Evolutionary conservation across 1,140 invertebrate genomes (phyloP).

Genomic region (Drosophila tristis): DNA sequence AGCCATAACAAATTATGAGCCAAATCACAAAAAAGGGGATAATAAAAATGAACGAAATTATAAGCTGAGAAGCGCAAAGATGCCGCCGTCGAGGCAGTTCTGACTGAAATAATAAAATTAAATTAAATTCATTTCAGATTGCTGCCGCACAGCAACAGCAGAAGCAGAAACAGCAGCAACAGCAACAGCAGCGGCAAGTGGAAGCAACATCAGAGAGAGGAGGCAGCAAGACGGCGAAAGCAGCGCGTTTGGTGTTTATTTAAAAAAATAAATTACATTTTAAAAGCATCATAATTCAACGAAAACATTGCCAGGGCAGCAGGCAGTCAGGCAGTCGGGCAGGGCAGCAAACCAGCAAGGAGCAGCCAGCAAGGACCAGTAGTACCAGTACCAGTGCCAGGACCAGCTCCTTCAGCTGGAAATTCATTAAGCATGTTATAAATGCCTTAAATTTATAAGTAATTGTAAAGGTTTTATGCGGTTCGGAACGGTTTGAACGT

Average conservation of each 20-base stretch:
- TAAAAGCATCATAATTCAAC: constrained; percentile 82
- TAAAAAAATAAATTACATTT: constrained; percentile 81
- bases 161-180: not conserved
- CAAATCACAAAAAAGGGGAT: constrained; percentile 43
- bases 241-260: constrained; percentile 67
- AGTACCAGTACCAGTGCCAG: constrained; percentile 25
- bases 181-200: constrained; percentile 1
- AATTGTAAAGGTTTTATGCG: constrained; percentile 80
- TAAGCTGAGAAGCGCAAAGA: constrained; percentile 53
- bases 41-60: constrained; percentile 68
- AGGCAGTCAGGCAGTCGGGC: constrained; percentile 3
- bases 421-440: constrained; percentile 81
- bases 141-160: constrained; percentile 48
- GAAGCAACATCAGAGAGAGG: constrained; percentile 1
- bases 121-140: constrained; percentile 79
- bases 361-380: constrained; percentile 9
- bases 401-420: constrained; percentile 47
- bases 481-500: constrained; percentile 69
- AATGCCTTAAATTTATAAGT: constrained; percentile 79
- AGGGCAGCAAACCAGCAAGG: constrained; percentile 15
- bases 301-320: constrained; percentile 71
- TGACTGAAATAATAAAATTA: constrained; percentile 80
- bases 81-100: constrained; percentile 58
- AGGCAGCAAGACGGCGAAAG: constrained; percentile 26
- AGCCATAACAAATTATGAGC: constrained; percentile 54